phyloP scores from a whole-genome alignment of 2,888 invertebrate species.

The Lacanobia oleracea region DNA sequence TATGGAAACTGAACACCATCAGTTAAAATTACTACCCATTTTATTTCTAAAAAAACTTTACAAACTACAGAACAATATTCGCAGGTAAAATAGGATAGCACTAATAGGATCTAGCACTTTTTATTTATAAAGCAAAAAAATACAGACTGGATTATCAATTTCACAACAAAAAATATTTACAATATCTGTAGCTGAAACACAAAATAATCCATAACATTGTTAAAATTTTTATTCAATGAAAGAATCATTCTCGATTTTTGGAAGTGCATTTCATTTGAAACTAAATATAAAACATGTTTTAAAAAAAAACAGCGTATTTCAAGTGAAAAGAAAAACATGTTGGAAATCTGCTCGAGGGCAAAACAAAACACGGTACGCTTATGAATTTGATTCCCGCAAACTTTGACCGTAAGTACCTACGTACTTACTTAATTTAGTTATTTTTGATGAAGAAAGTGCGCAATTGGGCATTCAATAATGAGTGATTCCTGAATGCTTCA shows the following conservation, averaged over 20 bases:
- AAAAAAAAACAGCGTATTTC: constrained; percentile 39
- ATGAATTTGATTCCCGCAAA: constrained; percentile 55
- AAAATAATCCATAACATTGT: constrained; percentile 12
- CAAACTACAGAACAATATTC: neutral
- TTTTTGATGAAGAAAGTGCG: constrained; percentile 47
- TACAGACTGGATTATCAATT: neutral
- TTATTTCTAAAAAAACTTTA: neutral
- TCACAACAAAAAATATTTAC: constrained; percentile 7
- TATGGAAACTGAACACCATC: neutral
- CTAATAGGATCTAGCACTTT: neutral
- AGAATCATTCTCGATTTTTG: neutral
- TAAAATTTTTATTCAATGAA: constrained; percentile 2
- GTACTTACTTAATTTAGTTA: constrained; percentile 55
- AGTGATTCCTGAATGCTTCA: too few relatives aligned
- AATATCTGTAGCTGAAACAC: neutral
- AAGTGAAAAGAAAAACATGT: constrained; percentile 50
- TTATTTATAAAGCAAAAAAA: neutral
- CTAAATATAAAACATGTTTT: constrained; percentile 24
- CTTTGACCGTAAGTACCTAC: constrained; percentile 49
- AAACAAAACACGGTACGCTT: constrained; percentile 43
- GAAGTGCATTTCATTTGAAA: constrained; percentile 23
- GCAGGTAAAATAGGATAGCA: neutral
- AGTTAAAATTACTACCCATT: neutral
- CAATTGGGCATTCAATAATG: constrained; percentile 15
- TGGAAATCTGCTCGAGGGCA: constrained; percentile 46